phyloP scores from a whole-genome alignment of 2,797 vertebrate species.

The Chrysocyon brachyurus region DNA sequence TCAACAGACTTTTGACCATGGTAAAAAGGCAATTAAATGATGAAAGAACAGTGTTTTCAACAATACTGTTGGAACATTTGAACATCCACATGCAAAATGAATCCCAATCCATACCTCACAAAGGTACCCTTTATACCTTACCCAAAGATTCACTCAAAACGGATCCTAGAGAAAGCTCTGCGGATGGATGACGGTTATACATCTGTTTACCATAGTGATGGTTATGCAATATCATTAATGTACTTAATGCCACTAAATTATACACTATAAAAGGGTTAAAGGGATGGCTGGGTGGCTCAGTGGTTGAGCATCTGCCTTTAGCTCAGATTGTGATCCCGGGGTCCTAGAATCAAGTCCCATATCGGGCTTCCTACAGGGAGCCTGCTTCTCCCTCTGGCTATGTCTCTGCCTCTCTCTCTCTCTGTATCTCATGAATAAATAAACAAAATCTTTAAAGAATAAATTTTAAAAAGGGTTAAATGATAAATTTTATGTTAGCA shows the following conservation, averaged over 20 bases:
- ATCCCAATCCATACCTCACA: not conserved
- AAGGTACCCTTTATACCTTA: not conserved
- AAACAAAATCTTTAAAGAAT: too few species aligned
- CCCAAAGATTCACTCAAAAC: not conserved
- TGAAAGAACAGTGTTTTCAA: slow-evolving; percentile 9
- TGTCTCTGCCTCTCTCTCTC: too few species aligned
- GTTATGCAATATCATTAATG: not conserved
- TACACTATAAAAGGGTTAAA: not conserved
- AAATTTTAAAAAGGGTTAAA: not conserved
- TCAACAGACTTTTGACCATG: not conserved
- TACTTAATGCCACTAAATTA: not conserved
- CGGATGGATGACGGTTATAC: not conserved
- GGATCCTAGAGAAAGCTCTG: not conserved
- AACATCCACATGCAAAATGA: not conserved
- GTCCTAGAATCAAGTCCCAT: too few species aligned
- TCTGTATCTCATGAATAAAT: too few species aligned
- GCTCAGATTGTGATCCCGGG: too few species aligned
- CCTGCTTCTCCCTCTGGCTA: too few species aligned
- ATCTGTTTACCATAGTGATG: too few species aligned
- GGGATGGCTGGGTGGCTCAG: too few species aligned
- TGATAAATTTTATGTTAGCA: not conserved
- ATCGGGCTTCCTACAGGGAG: too few species aligned
- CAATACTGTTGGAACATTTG: not conserved
- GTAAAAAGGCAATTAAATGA: not conserved
- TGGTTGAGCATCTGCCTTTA: too few species aligned